Conservation (phyloP, 53 echinoderm and acorn worm species). For the Arbacia lixula region DNA sequence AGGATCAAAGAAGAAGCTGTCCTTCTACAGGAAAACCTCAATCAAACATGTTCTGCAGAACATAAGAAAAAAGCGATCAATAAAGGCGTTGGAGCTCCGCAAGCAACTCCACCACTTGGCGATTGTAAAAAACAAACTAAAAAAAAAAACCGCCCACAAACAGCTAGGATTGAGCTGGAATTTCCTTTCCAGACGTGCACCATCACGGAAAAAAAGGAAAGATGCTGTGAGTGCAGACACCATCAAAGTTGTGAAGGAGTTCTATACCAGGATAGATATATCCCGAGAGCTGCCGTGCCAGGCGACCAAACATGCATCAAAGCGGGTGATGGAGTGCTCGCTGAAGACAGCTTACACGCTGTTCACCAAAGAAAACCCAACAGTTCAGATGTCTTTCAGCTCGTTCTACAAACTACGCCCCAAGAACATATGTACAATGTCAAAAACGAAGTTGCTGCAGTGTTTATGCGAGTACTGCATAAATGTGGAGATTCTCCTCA, state of each 20-base stretch:
- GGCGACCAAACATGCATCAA: constrained; percentile 1
- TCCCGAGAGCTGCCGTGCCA: constrained; percentile 49
- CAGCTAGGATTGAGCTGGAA: constrained; percentile 64
- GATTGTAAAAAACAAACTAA: constrained; percentile 61
- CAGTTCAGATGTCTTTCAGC: constrained; percentile 24
- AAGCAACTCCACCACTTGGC: constrained; percentile 43
- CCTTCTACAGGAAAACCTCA: constrained; percentile 25
- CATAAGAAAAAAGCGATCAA: constrained; percentile 53
- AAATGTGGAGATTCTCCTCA: constrained; percentile 42
- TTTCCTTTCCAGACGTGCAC: constrained; percentile 36
- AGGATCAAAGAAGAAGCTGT: constrained; percentile 33
- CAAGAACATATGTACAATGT: constrained; percentile 55
- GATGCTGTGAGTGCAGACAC: constrained; percentile 49
- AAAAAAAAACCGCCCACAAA: constrained; percentile 57
- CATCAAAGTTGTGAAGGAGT: constrained; percentile 19
- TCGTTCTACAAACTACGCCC: constrained; percentile 44
- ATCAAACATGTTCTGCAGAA: constrained; percentile 52
- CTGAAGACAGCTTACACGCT: constrained; percentile 17
- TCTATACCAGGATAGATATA: constrained; percentile 57
- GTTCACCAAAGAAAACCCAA: constrained; percentile 58
- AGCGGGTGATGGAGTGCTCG: constrained; percentile 62
- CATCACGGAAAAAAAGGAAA: constrained; percentile 31
- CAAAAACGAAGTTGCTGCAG: constrained; percentile 49
- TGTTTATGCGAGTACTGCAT: constrained; percentile 66
- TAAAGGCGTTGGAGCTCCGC: constrained; percentile 44